phyloP scores from a whole-genome alignment of 2,797 vertebrate genomes.

The Hapalemur alaotrensis region DNA sequence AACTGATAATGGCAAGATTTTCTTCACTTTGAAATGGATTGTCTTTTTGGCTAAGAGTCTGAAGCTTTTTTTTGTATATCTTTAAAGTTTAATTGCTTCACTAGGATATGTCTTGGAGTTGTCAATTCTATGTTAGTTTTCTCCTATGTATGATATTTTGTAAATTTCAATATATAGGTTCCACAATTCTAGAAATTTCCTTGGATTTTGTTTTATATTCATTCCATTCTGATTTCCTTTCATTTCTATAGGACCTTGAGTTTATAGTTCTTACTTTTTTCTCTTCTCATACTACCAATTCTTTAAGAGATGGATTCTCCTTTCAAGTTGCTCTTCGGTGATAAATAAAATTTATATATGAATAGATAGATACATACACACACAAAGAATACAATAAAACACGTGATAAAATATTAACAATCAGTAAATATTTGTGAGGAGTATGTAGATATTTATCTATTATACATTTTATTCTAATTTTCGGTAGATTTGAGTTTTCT shows the following conservation, averaged over 20 bases:
- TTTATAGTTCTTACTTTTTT: not conserved
- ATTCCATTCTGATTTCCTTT: not conserved
- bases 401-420: not conserved
- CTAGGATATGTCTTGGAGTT: not conserved
- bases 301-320: not conserved
- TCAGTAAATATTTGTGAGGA: not conserved
- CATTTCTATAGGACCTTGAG: not conserved
- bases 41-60: not conserved
- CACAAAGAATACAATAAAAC: not conserved
- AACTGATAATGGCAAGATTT: not conserved
- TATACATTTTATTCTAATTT: not conserved
- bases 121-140: not conserved
- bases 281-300: not conserved
- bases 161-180: not conserved
- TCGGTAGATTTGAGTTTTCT: not conserved
- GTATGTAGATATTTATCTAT: not conserved
- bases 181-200: not conserved
- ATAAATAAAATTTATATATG: not conserved
- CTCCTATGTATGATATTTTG: not conserved
- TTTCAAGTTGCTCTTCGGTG: not conserved
- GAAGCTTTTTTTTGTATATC: not conserved
- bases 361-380: not conserved
- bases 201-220: slow-evolving; percentile 8
- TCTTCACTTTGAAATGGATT: not conserved
- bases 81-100: not conserved